Percentiles rank a stretch among this genome's conserved stretches.
phyloP scores from a whole-genome alignment of 2,113 vertebrate genomes.

The Albula goreensis region DNA sequence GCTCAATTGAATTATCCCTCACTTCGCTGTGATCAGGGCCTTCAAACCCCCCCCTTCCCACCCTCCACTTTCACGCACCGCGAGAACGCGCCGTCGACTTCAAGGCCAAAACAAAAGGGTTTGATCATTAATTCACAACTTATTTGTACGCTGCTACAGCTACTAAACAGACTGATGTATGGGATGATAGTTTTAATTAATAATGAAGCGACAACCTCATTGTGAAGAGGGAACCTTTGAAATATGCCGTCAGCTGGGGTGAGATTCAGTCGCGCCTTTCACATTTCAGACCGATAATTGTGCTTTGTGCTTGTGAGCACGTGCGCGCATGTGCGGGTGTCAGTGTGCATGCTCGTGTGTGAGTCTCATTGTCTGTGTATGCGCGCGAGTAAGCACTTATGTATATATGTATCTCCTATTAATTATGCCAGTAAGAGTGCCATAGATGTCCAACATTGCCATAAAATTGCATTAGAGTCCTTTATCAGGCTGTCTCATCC shows the following conservation, averaged over 20 bases:
- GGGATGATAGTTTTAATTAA: not conserved
- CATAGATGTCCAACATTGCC: too few species aligned
- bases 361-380: too few species aligned
- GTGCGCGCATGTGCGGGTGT: too few species aligned
- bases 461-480: too few species aligned
- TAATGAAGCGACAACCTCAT: not conserved
- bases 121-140: conserved; percentile 8
- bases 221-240: not conserved
- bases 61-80: not conserved
- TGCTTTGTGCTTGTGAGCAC: too few species aligned
- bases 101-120: not conserved
- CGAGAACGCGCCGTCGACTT: not conserved
- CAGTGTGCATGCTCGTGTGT: too few species aligned
- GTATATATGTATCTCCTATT: too few species aligned
- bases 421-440: too few species aligned
- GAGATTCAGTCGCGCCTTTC: too few species aligned
- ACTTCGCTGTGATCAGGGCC: not conserved
- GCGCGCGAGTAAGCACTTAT: too few species aligned
- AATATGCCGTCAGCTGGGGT: not conserved
- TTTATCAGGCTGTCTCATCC: too few species aligned
- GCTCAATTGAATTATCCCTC: conserved; percentile 4
- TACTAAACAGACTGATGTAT: not conserved
- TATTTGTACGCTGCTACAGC: not conserved
- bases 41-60: not conserved
- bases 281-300: too few species aligned